Evolutionary conservation across 23 tunicate species (phyloP).

Genomic region (Corella eumyota): DNA sequence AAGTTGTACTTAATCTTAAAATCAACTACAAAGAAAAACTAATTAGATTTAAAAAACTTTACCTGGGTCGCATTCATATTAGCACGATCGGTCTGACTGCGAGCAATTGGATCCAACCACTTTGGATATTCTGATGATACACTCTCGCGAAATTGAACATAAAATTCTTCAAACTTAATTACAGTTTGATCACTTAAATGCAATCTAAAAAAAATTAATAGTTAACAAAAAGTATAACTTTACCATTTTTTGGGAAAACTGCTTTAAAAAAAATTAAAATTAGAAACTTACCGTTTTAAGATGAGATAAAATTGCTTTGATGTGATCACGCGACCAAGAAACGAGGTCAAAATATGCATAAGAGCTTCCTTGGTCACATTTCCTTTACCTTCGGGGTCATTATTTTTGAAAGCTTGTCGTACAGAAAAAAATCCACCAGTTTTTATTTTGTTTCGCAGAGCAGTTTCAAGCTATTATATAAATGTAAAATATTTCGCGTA

Average conservation of each 20-base stretch:
- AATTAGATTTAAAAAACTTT: neutral
- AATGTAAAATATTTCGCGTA: too few species aligned
- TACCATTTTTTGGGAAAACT: neutral
- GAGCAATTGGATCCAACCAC: constrained; percentile 88
- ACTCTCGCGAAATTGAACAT: constrained; percentile 58
- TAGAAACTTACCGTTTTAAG: constrained; percentile 71
- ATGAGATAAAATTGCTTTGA: constrained; percentile 69
- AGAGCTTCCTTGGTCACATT: constrained; percentile 82
- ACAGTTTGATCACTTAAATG: constrained; percentile 46
- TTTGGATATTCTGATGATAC: constrained; percentile 69
- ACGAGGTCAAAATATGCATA: constrained; percentile 59
- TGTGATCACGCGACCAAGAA: constrained; percentile 49
- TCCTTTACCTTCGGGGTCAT: constrained; percentile 90
- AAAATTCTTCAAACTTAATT: constrained; percentile 79
- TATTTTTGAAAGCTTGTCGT: constrained; percentile 86
- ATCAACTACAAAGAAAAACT: too few species aligned
- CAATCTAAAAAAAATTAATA: constrained; percentile 18
- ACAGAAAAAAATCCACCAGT: constrained; percentile 69
- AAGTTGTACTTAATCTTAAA: too few species aligned
- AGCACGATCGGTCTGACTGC: constrained; percentile 53
- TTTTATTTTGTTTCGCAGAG: constrained; percentile 52
- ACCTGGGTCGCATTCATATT: constrained; percentile 69
- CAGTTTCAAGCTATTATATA: constrained; percentile 32
- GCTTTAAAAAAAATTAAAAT: too few species aligned
- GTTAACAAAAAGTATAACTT: neutral